phyloP scores from a whole-genome alignment of 2,888 invertebrate genomes.

The Cremastinae sp. region DNA sequence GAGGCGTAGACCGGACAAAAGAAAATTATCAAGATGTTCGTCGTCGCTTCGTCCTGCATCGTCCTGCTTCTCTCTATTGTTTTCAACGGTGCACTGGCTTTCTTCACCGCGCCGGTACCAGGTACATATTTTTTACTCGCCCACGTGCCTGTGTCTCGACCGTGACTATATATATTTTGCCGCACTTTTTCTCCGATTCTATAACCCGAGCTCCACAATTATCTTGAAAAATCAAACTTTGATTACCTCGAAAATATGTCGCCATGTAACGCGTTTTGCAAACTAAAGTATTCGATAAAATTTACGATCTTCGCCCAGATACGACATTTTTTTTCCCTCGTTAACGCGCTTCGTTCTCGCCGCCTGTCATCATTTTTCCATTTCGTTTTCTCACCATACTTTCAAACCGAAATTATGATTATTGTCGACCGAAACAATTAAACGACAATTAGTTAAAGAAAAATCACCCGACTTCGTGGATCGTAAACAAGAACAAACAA shows the following conservation, averaged over 20 bases:
- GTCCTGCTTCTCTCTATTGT: conserved; percentile 69
- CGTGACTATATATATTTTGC: background rate
- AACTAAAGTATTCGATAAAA: no score
- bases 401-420: no score
- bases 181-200: no score
- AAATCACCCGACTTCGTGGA: no score
- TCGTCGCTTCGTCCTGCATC: conserved; percentile 71
- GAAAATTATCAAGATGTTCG: conserved; percentile 69
- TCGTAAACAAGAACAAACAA: no score
- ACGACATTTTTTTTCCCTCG: conserved; percentile 29
- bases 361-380: conserved; percentile 13
- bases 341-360: background rate
- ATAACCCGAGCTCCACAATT: background rate
- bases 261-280: no score
- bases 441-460: no score
- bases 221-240: no score
- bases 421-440: no score
- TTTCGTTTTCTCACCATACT: background rate
- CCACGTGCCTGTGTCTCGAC: conserved; percentile 10
- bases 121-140: conserved; percentile 62
- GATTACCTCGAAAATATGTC: no score
- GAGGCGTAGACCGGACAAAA: background rate
- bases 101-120: conserved; percentile 71
- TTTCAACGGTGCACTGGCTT: conserved; percentile 71
- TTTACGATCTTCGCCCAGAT: no score